Percentiles rank a stretch among this genome's conserved stretches.
Evolutionary conservation across 2,888 invertebrate species (phyloP).

Genomic region (Andrena minutula): DNA sequence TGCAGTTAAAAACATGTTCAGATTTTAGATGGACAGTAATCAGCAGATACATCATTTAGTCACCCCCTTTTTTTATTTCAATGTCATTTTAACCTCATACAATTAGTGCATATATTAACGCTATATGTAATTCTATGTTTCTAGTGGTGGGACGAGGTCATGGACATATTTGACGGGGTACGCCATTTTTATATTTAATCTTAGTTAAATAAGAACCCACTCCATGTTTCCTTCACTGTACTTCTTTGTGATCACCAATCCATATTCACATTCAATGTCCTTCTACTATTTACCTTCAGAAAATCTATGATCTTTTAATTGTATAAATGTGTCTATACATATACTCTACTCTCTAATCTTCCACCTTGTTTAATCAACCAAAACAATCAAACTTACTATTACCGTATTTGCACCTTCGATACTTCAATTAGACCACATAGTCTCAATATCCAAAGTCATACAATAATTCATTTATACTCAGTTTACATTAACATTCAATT

Average conservation of each 20-base stretch:
- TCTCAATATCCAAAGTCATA: too few relatives aligned
- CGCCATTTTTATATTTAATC: conserved; percentile 86
- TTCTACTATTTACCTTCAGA: neutral
- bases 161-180: conserved; percentile 98
- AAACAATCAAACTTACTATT: neutral
- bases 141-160: conserved; percentile 98
- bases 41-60: conserved; percentile 50
- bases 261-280: conserved; percentile 10
- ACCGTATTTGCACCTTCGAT: too few relatives aligned
- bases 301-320: neutral
- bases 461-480: neutral
- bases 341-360: neutral
- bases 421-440: too few relatives aligned
- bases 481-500: neutral
- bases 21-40: conserved; percentile 51
- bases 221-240: conserved; percentile 3
- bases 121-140: conserved; percentile 88
- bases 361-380: neutral
- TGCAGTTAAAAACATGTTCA: neutral
- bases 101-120: conserved; percentile 80
- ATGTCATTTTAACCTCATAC: conserved; percentile 60
- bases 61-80: conserved; percentile 56
- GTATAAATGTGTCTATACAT: neutral
- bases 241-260: conserved; percentile 14
- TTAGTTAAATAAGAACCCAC: conserved; percentile 55